phyloP scores from a whole-genome alignment of 2,797 vertebrate genomes.

The Onychomys arenicola region DNA sequence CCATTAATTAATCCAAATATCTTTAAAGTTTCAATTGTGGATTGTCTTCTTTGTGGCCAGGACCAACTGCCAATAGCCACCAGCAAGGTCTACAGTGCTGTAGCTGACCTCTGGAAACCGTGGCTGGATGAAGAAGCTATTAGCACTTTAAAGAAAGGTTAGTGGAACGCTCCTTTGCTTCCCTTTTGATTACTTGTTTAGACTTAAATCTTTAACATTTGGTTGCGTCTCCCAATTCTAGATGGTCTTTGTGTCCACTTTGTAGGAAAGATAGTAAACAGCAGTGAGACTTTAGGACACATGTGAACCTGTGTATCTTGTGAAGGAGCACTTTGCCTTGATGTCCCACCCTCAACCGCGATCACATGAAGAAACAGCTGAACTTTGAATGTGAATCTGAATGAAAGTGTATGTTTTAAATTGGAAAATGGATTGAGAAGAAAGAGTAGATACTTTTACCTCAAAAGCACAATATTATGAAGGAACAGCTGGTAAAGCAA shows the following conservation, averaged over 20 bases:
- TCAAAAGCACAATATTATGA: not conserved
- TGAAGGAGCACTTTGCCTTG: not conserved
- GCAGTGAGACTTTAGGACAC: not conserved
- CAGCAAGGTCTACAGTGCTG: conserved; percentile 93
- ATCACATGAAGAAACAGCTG: not conserved
- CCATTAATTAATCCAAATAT: not conserved
- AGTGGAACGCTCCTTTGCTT: conserved; percentile 6
- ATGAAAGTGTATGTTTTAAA: not conserved
- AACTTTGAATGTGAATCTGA: not conserved
- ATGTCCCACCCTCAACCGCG: not conserved
- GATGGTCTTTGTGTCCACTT: not conserved
- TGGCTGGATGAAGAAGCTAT: conserved; percentile 93
- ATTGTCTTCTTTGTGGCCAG: conserved; percentile 86
- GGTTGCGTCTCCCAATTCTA: not conserved
- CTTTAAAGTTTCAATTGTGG: conserved; percentile 46
- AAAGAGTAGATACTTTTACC: not conserved
- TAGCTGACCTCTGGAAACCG: conserved; percentile 92
- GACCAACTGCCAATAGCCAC: conserved; percentile 92
- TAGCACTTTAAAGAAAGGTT: conserved; percentile 93
- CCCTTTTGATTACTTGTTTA: not conserved
- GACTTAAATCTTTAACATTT: not conserved
- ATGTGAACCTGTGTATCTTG: not conserved
- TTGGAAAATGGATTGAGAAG: conserved; percentile 5
- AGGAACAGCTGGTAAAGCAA: not conserved
- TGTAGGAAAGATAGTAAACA: not conserved